Evolutionary conservation across 30 jellyfish, hydroid and myxozoan genomes (phyloP).

Genomic region (Aurelia coerulea): DNA sequence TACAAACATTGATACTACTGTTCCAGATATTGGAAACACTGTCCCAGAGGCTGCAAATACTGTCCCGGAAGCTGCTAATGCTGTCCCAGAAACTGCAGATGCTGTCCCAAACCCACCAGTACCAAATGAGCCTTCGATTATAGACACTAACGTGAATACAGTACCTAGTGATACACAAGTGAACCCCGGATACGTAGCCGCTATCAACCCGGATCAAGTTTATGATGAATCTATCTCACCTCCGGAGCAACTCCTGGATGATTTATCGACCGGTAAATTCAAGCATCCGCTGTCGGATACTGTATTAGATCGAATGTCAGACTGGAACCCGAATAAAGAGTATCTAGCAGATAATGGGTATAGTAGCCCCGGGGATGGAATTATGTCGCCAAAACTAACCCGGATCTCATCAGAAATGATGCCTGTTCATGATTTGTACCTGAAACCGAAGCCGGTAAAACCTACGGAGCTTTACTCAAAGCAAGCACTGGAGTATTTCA

Average conservation of each 20-base stretch:
- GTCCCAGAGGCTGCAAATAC: no score
- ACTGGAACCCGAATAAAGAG: constrained; percentile 80
- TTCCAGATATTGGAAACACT: no score
- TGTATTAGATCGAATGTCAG: constrained; percentile 68
- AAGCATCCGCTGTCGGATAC: constrained; percentile 78
- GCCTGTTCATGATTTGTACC: constrained; percentile 75
- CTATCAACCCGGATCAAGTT: constrained; percentile 68
- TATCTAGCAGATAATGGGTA: constrained; percentile 62
- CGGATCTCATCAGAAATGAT: constrained; percentile 67
- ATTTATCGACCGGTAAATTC: constrained; percentile 77
- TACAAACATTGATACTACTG: neutral
- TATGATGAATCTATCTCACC: constrained; percentile 84
- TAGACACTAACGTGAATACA: constrained; percentile 30
- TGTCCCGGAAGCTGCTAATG: no score
- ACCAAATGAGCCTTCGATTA: constrained; percentile 11
- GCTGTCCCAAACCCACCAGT: constrained; percentile 31
- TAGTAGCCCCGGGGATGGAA: neutral
- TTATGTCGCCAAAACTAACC: constrained; percentile 22
- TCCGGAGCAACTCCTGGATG: constrained; percentile 89
- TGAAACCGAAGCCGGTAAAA: constrained; percentile 41
- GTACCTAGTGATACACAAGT: constrained; percentile 5
- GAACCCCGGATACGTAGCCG: constrained; percentile 48
- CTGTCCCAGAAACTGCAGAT: constrained; percentile 5
- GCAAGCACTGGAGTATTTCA: constrained; percentile 25
- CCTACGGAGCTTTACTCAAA: constrained; percentile 30